Base-by-base conservation (phyloP, 2,888 invertebrate species). In the Dynastes hyllus region DNA sequence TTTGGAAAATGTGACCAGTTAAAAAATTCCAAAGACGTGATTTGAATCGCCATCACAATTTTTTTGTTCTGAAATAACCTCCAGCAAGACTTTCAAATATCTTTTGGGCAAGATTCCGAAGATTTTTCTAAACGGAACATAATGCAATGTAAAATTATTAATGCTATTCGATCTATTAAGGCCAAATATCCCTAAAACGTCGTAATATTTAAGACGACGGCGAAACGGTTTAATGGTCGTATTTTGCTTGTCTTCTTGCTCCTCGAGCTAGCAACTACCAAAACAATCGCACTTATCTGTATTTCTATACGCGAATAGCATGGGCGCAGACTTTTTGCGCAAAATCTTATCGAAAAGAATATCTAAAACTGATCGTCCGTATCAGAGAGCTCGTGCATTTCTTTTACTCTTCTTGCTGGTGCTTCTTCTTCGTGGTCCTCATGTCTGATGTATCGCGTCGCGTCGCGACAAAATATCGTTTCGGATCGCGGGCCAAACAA, bases 311-410 rank as follows among this genome's bases (percentile, higher is more conserved):
- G 2, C 13, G 16, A 53, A 5, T 6, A 16, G 55, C 55, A 45
- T 32, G 61, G 55, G 29, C 22, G 63, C 53, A 32, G 55, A 37
- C 29, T 79, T 80, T 81, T 77, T 80, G 80, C 78, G 77, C 79
- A 51, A 76, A 61, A 80, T 76, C 78, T 82, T 80, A 80, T 79
- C 79, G 79, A 66, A 51, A 32, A 32, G 81, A 79, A 83, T 82
- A 81, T 82, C 82, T 81, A 81, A 77, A 76, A 78, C 80, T 66
- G 63, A 81, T 80, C 80, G 78, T 51, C 37, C 51, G 29, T 63
- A 63, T 63, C 27, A 6, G 27, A 1, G 27, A 32, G 29, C 27
- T 32, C 32, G 29, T 9, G 29, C 11, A 6, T n/a, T 22, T 55
- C 55, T n/a, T 55, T 55, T 55, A 4, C 55, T 22, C n/a, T 55